Evolutionary conservation across 2,113 vertebrate species (phyloP), one percentile per base, ranked within the genome.

Genomic region (Dasyornis broadbenti): DNA sequence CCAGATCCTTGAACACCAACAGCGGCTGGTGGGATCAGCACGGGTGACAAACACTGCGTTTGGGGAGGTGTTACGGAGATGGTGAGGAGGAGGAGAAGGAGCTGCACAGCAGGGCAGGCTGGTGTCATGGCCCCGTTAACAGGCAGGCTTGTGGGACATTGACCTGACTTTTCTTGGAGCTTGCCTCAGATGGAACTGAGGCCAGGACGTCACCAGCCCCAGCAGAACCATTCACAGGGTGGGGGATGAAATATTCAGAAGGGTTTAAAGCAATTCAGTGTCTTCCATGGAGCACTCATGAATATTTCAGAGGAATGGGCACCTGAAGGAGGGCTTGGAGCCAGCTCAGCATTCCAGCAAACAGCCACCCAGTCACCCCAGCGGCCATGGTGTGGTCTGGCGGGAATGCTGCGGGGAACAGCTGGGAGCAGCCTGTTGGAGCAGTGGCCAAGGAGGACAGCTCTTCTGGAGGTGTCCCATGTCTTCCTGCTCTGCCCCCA

Each of bases 191-290:
- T 1, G 6, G 24, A 56, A 44, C 13, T 11, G 40, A 63, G 49
- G 40, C 53, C 0, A 0, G 44, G 54, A 57, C 1, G 1, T 31
- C 31, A 9, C 40, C 68, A 40, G 26, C 52, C 30, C 44, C 27
- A 42, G 22, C 63, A 52, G 59, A 81, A 50, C 75, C 61, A 28
- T 60, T 65, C 1, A 0, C 31, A 37, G 26, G 28, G 17, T 2
- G 1, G 13, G 15, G 50, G 59, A 92, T 98, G 63, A 98, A 98
- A 97, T 95, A 97, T 97, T 97, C 81, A 95, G 72, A 78, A 82
- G n/a, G 44, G 56, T 92, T 97, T 97, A 98, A 96, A 96, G 96
- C 94, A 82, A 91, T 96, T 97, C 9, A 16, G 37, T 96, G 95
- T 96, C 91, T 87, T 69, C 40, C 10, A 5, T 5, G 15, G 57